Percentiles rank a stretch among this genome's conserved stretches.
Evolutionary conservation across 2,113 vertebrate genomes (phyloP).

Genomic region (Percina caprodes): DNA sequence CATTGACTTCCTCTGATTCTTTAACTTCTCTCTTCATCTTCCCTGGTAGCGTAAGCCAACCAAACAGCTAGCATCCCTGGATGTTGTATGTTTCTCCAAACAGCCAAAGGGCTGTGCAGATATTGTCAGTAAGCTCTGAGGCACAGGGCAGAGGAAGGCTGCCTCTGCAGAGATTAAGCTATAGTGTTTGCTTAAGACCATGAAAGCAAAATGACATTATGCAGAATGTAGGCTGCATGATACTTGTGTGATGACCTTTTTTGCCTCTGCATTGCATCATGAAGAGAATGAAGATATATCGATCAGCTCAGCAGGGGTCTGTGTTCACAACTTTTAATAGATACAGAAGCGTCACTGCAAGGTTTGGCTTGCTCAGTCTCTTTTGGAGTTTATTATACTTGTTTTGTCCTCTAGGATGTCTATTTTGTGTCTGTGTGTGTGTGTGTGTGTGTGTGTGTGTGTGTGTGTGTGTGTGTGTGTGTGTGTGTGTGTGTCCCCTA

Average conservation of each 20-base stretch:
- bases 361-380: neutral
- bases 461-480: slow-evolving; percentile 40
- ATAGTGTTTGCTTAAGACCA: slow-evolving; percentile 46
- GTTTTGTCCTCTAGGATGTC: slow-evolving; percentile 20
- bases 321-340: slow-evolving; percentile 26
- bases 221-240: slow-evolving; percentile 52
- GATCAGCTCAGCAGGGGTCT: slow-evolving; percentile 30
- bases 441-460: slow-evolving; percentile 33
- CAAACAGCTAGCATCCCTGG: slow-evolving; percentile 27
- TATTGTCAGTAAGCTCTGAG: slow-evolving; percentile 61
- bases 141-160: slow-evolving; percentile 40
- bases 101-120: slow-evolving; percentile 64
- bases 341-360: slow-evolving; percentile 20
- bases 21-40: neutral
- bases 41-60: slow-evolving; percentile 17
- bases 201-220: slow-evolving; percentile 55
- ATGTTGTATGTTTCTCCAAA: slow-evolving; percentile 66
- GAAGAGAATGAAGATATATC: slow-evolving; percentile 33
- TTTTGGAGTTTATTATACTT: slow-evolving; percentile 12
- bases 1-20: slow-evolving; percentile 34
- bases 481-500: slow-evolving; percentile 1
- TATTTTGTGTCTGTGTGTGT: slow-evolving; percentile 31
- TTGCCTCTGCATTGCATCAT: slow-evolving; percentile 20
- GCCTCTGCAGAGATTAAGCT: slow-evolving; percentile 58
- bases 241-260: slow-evolving; percentile 44